Percentiles rank a stretch among this genome's conserved stretches.
Evolutionary conservation across 2,113 vertebrate species (phyloP).

Genomic region (Phodopus roborovskii): DNA sequence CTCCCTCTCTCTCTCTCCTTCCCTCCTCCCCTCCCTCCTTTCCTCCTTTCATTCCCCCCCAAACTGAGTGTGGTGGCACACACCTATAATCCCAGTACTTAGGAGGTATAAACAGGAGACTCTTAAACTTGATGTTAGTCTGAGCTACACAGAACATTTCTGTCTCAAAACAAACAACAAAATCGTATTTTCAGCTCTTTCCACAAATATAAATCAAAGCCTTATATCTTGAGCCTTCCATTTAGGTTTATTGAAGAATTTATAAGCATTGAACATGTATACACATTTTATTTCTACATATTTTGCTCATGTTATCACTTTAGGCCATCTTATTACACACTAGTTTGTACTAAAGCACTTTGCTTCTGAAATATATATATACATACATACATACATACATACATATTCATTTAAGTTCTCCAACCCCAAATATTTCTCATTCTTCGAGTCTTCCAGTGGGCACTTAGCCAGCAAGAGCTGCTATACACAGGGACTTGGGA

Average conservation of each 20-base stretch:
- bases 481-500: no score
- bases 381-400: not conserved
- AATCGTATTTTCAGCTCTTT: not conserved
- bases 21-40: not conserved
- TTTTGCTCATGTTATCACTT: not conserved
- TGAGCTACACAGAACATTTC: not conserved
- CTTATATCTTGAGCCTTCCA: not conserved
- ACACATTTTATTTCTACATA: slow-evolving; percentile 32
- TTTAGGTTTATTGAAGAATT: slow-evolving; percentile 10
- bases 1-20: not conserved
- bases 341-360: not conserved
- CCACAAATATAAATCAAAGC: not conserved
- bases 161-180: not conserved
- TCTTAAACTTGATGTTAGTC: not conserved
- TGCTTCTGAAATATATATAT: slow-evolving; percentile 39
- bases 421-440: not conserved
- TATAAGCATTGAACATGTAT: not conserved
- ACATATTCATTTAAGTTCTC: not conserved
- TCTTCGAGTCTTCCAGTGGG: not conserved
- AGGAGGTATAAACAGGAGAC: not conserved
- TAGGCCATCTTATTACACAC: not conserved
- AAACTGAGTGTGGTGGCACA: not conserved
- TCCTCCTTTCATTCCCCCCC: not conserved
- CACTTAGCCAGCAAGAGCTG: not conserved
- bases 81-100: not conserved